Conservation (phyloP, 2,888 invertebrate species). For the Pristionchus exspectatus region DNA sequence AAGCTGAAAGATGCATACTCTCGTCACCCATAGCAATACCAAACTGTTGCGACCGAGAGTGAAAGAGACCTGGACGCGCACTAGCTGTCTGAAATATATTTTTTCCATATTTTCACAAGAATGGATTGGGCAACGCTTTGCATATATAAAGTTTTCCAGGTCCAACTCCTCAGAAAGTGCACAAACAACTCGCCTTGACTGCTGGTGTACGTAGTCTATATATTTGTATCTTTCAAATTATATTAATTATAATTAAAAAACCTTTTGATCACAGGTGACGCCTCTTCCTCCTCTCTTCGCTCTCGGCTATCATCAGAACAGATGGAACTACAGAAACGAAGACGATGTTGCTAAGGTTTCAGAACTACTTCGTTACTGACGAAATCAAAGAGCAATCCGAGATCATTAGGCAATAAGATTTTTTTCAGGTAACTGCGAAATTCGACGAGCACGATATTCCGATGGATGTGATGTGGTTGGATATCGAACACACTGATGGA, state of each 20-base stretch:
- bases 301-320: conserved; percentile 94
- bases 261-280: conserved; percentile 80
- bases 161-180: conserved; percentile 85
- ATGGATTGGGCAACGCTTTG: conserved; percentile 88
- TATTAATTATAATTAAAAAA: neutral
- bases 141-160: conserved; percentile 78
- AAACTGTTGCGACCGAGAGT: too few species aligned
- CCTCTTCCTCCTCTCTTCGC: conserved; percentile 84
- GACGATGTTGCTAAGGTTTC: conserved; percentile 89
- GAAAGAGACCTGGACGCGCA: too few species aligned
- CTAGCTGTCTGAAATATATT: too few species aligned
- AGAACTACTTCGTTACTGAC: too few species aligned
- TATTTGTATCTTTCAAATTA: neutral
- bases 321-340: conserved; percentile 99
- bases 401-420: too few species aligned
- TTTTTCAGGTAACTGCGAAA: conserved; percentile 85
- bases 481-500: conserved; percentile 97
- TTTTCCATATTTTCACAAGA: too few species aligned
- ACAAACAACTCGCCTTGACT: conserved; percentile 93
- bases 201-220: conserved; percentile 84
- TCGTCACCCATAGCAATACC: too few species aligned
- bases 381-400: too few species aligned
- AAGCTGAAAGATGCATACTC: too few species aligned
- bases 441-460: conserved; percentile 95
- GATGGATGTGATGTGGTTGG: conserved; percentile 95